These are phyloP conservation scores for Grantiella picta DNA, from an alignment of 2,113 vertebrate species.

Conservation along the genomic window DNA sequence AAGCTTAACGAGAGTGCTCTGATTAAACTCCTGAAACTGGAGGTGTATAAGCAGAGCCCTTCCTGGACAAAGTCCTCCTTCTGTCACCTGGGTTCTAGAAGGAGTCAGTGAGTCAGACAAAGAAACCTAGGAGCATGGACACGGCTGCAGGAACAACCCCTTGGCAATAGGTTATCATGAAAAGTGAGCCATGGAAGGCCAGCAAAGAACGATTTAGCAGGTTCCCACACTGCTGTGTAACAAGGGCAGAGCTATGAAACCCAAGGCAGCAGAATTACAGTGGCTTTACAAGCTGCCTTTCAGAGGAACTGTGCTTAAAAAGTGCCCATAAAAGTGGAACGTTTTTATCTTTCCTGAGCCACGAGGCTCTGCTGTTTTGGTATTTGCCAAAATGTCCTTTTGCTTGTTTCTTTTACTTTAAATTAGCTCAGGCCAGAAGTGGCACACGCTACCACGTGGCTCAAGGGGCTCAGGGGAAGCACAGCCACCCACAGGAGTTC, in stretches of 20 bases:
- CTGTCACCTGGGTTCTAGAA: not conserved
- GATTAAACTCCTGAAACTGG: not conserved
- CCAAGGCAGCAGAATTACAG: not conserved
- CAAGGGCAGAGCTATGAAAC: not conserved
- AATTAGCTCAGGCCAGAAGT: not conserved
- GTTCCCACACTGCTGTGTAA: not conserved
- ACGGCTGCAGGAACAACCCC: not conserved
- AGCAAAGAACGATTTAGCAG: not conserved
- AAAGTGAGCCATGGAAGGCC: not conserved
- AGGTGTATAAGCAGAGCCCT: not conserved
- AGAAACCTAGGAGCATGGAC: not conserved
- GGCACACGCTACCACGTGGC: not conserved
- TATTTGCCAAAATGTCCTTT: not conserved
- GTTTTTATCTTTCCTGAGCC: not conserved
- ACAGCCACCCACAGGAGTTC: not conserved
- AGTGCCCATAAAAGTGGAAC: not conserved
- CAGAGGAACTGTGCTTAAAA: not conserved
- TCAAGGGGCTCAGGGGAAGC: not conserved
- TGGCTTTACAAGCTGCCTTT: not conserved
- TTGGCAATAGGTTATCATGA: not conserved
- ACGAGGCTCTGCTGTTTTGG: rapidly evolving
- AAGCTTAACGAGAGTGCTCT: not conserved
- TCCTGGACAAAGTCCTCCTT: not conserved
- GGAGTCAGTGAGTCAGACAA: not conserved
- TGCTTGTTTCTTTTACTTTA: not conserved